Conservation (phyloP, 2,797 vertebrate species). For the Crypturellus tataupa region DNA sequence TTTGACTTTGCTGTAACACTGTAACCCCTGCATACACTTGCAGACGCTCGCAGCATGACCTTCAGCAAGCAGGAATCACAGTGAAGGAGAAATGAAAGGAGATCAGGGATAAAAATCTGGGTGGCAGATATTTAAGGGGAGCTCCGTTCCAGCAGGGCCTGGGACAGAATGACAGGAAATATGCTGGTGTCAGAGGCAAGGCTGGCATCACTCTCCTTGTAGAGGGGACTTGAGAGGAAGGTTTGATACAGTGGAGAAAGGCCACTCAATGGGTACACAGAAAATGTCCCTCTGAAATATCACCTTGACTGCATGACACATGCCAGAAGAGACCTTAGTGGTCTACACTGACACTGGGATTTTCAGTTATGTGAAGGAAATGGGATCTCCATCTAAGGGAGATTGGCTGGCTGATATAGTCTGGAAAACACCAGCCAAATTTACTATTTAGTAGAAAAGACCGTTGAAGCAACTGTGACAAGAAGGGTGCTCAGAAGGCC, state of each 20-base stretch:
- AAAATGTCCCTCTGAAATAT: not conserved
- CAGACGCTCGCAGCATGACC: not conserved
- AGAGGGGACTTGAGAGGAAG: not conserved
- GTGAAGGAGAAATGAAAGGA: not conserved
- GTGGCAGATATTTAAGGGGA: not conserved
- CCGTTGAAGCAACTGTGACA: not conserved
- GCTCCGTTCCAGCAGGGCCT: not conserved
- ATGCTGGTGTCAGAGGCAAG: not conserved
- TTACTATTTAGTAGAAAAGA: not conserved
- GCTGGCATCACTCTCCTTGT: not conserved
- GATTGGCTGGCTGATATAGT: not conserved
- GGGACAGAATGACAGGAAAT: not conserved
- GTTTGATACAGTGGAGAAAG: not conserved
- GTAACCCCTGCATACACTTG: fast-evolving
- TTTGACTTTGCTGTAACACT: fast-evolving
- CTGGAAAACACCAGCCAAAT: not conserved
- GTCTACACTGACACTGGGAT: not conserved
- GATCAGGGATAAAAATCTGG: not conserved
- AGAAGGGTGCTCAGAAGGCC: not conserved
- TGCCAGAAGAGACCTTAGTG: not conserved
- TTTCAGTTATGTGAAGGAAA: not conserved
- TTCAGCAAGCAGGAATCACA: not conserved
- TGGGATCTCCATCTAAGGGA: fast-evolving
- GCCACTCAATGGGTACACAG: not conserved
- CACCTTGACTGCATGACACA: not conserved